phyloP scores from a whole-genome alignment of 2,113 vertebrate genomes.

The Fukomys damarensis region DNA sequence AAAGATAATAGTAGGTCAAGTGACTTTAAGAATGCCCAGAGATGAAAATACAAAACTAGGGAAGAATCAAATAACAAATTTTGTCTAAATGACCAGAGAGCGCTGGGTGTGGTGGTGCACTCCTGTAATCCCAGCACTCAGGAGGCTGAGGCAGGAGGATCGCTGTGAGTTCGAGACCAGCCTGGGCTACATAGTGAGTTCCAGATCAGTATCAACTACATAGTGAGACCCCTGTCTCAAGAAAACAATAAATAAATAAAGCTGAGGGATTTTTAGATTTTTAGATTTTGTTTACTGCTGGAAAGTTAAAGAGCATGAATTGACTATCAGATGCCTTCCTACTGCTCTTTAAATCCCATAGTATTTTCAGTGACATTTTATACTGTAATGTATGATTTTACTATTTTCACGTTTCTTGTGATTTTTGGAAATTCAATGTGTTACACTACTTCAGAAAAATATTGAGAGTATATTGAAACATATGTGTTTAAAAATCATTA shows the following conservation, averaged over 20 bases:
- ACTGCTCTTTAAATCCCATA: not conserved
- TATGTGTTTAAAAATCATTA: not conserved
- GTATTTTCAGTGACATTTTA: not conserved
- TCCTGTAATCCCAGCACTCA: too few relatives aligned
- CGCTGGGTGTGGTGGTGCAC: too few relatives aligned
- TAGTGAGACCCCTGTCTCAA: too few relatives aligned
- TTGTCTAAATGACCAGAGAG: not conserved
- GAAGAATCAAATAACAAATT: not conserved
- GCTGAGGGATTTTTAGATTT: too few relatives aligned
- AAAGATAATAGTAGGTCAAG: fast-evolving
- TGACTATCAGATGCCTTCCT: not conserved
- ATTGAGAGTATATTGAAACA: not conserved
- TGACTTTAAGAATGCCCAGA: not conserved
- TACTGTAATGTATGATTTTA: not conserved
- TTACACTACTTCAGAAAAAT: not conserved
- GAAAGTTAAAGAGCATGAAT: not conserved
- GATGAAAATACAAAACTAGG: not conserved
- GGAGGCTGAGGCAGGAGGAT: too few relatives aligned
- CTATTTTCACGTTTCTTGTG: not conserved
- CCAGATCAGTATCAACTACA: too few relatives aligned
- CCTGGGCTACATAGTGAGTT: too few relatives aligned
- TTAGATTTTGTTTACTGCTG: not conserved
- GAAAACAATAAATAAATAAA: too few relatives aligned
- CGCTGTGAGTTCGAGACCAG: too few relatives aligned
- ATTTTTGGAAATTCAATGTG: not conserved